Evolutionary conservation across 2,797 vertebrate genomes (phyloP).

Genomic region (Nyctalus aviator): DNA sequence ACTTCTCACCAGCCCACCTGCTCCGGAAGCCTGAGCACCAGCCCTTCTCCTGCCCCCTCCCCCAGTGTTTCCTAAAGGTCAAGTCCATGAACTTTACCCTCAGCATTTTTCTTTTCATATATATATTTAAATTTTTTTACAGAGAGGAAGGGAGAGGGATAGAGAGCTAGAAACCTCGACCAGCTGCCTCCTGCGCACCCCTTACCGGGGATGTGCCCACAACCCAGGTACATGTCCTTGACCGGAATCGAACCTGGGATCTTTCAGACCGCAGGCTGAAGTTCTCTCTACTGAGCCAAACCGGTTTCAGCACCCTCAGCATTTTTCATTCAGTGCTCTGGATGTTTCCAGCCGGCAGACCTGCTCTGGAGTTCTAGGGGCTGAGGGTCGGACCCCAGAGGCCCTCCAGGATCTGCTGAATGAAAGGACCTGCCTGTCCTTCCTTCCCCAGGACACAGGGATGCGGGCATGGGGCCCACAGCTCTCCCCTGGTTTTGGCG

Average conservation of each 20-base stretch:
- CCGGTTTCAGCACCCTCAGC: background rate
- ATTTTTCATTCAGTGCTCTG: background rate
- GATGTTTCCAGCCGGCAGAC: background rate
- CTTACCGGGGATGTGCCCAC: too few relatives aligned
- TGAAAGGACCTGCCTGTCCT: background rate
- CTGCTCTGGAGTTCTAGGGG: background rate
- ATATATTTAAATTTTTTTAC: too few relatives aligned
- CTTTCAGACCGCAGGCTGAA: too few relatives aligned
- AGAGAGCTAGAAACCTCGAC: too few relatives aligned
- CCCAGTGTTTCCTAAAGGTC: background rate
- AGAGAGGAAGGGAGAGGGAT: too few relatives aligned
- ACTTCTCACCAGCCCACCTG: background rate
- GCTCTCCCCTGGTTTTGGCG: conserved; percentile 44
- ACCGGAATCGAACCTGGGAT: too few relatives aligned
- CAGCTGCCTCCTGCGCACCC: too few relatives aligned
- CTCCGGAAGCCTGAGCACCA: background rate
- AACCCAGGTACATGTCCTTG: too few relatives aligned
- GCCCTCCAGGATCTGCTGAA: background rate
- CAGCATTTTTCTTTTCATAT: background rate
- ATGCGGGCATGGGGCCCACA: conserved; percentile 21
- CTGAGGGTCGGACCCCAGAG: background rate
- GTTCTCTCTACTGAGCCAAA: too few relatives aligned
- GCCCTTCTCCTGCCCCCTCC: background rate
- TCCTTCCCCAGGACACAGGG: conserved; percentile 65
- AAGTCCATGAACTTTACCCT: background rate